phyloP scores from a whole-genome alignment of 2,888 invertebrate genomes.

The Druceiella hillmani region DNA sequence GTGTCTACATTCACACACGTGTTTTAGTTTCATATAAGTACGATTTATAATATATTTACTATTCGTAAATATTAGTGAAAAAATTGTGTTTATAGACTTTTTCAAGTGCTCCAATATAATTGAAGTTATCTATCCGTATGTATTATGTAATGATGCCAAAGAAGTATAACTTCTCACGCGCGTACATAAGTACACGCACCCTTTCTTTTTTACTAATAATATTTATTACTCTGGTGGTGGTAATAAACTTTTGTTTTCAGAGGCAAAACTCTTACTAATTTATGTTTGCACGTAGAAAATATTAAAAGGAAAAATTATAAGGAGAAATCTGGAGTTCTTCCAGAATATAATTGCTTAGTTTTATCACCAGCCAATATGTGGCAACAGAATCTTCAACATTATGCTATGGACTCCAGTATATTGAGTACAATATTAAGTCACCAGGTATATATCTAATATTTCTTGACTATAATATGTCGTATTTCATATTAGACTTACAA shows the following conservation, averaged over 20 bases:
- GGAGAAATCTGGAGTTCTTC: conserved; percentile 59
- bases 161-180: too few species aligned
- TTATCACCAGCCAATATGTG: conserved; percentile 93
- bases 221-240: too few species aligned
- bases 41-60: too few species aligned
- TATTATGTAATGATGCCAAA: too few species aligned
- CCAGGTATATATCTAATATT: conserved; percentile 56
- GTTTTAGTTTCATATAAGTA: too few species aligned
- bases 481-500: conserved; percentile 1
- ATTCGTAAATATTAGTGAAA: too few species aligned
- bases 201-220: too few species aligned
- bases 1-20: too few species aligned
- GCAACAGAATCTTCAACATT: conserved; percentile 77
- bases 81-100: too few species aligned
- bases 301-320: conserved; percentile 57
- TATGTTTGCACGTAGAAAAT: conserved; percentile 82
- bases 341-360: conserved; percentile 87
- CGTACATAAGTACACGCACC: too few species aligned
- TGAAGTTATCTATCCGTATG: too few species aligned
- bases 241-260: conserved; percentile 38
- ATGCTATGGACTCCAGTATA: conserved; percentile 73
- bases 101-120: too few species aligned
- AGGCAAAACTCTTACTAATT: conserved; percentile 67
- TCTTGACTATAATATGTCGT: not conserved
- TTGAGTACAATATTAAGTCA: conserved; percentile 77